Base-by-base conservation (phyloP, 1,140 invertebrate species). In the Galleria mellonella region DNA sequence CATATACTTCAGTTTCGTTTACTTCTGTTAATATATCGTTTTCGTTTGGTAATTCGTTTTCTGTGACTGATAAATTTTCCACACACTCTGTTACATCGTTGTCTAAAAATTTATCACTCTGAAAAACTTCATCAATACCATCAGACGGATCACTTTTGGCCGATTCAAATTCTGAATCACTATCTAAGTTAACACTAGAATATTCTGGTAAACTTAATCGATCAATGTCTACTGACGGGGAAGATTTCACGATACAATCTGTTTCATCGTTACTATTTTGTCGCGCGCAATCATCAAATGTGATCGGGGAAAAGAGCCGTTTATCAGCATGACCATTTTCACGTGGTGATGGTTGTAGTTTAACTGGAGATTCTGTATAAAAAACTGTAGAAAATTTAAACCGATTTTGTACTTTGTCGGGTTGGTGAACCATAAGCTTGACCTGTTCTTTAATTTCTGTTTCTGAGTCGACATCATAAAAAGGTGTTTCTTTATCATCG, bases 221-320 rank as follows among this genome's bases (percentile, higher is more conserved):
- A 10, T 77, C 72, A 36, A 56, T 45, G n/a, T 60, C 59, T 41
- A 45, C 5, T 5, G 44, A 28, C 9, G 54, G 39, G 15, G 51
- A 46, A 4, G 67, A 36, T 43, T 36, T 45, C 23, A 47, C 36
- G 1, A 43, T 58, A 55, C 55, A 68, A 51, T 86, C 82, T 2
- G 74, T 49, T 68, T 85, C 75, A 72, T 83, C 74, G 13, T 50
- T 50, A 43, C 77, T 81, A 45, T 82, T 83, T 48, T 86, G 79
- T 47, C 73, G 62, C 32, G 79, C 75, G 62, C 84, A 87, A 42
- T 81, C 86, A 59, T 87, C 86, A 62, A 87, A 87, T n/a, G 74
- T 86, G 28, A 87, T 87, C n/a, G 86, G 53, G 17, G 84, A 78
- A 50, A 77, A 87, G 2, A 87, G 56, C 4, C 70, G 69, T 64